These are phyloP conservation scores for Choristoneura rosaceana DNA, from an alignment of 2,888 invertebrate genomes.

Conservation along the genomic window DNA sequence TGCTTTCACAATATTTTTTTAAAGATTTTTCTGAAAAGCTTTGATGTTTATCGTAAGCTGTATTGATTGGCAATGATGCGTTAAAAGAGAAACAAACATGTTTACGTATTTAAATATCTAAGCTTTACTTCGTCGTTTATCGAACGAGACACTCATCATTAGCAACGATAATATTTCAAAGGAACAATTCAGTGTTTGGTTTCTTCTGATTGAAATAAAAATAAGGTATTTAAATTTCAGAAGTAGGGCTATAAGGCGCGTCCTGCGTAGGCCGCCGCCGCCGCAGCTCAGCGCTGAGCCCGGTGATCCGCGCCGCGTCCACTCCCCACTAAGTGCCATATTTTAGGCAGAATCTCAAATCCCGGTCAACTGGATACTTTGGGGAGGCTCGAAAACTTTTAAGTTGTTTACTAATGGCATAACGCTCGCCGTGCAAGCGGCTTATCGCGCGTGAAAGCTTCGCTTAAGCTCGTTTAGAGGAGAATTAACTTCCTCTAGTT, in stretches of 20 bases:
- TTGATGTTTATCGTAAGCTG: too few species aligned
- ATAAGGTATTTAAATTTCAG: background rate
- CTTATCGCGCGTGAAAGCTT: conserved; percentile 14
- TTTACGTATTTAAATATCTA: background rate
- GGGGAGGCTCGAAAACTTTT: conserved; percentile 8
- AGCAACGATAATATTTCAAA: conserved; percentile 9
- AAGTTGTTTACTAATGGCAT: conserved; percentile 3
- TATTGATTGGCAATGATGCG: too few species aligned
- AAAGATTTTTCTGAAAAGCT: too few species aligned
- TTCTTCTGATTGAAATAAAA: background rate
- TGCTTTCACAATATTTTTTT: too few species aligned
- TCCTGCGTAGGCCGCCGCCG: conserved; percentile 2
- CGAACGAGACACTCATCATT: background rate
- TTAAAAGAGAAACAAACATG: background rate
- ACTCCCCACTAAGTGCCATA: conserved; percentile 24
- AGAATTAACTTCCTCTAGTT: background rate
- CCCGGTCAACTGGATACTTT: background rate
- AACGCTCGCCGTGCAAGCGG: background rate
- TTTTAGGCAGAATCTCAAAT: conserved; percentile 9
- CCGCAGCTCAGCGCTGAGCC: conserved; percentile 2
- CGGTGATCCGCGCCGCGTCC: background rate
- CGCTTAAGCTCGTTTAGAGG: conserved; percentile 26
- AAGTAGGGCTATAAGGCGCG: background rate
- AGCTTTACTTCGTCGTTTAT: background rate
- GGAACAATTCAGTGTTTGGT: background rate